Conservation (phyloP, 2,113 vertebrate genomes). For the Bubalus kerabau region DNA sequence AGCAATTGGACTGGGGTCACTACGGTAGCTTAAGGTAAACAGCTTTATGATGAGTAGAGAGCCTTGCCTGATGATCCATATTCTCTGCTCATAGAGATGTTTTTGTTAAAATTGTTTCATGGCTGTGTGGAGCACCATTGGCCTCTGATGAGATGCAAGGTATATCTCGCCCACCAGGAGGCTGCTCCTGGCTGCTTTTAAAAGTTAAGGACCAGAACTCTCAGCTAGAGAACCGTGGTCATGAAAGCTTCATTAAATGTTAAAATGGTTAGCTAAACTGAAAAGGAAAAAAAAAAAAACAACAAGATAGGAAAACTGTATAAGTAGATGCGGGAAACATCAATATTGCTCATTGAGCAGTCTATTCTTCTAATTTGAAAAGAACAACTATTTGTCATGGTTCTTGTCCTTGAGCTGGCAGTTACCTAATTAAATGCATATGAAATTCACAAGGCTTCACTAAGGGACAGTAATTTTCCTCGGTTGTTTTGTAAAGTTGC, state of each 20-base stretch:
- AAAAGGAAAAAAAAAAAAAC: conserved; percentile 54
- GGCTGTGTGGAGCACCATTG: conserved; percentile 8
- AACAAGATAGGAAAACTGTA: conserved; percentile 62
- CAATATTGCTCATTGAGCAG: conserved; percentile 80
- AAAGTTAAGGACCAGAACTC: conserved; percentile 53
- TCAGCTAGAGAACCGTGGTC: conserved; percentile 47
- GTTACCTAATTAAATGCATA: conserved; percentile 86
- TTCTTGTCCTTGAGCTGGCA: conserved; percentile 80
- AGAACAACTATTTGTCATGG: conserved; percentile 85
- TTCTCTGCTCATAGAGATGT: conserved; percentile 48
- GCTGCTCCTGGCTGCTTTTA: conserved; percentile 50
- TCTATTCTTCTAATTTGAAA: conserved; percentile 82
- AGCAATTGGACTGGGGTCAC: not conserved
- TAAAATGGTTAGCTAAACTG: conserved; percentile 76
- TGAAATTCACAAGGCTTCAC: conserved; percentile 84
- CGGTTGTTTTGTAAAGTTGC: conserved; percentile 80
- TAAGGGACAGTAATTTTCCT: conserved; percentile 82
- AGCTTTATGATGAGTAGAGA: not conserved
- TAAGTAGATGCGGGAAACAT: conserved; percentile 75
- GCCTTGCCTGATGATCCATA: conserved; percentile 35
- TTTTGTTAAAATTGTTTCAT: conserved; percentile 56
- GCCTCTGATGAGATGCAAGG: not conserved
- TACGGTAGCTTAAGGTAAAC: not conserved
- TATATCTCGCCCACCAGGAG: not conserved
- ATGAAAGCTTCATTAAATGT: conserved; percentile 71